A percentile compares a stretch with the other conserved stretches of the same genome.
These are phyloP conservation scores for Miniopterus natalensis DNA, from an alignment of 2,113 vertebrate species.

Conservation along the genomic window DNA sequence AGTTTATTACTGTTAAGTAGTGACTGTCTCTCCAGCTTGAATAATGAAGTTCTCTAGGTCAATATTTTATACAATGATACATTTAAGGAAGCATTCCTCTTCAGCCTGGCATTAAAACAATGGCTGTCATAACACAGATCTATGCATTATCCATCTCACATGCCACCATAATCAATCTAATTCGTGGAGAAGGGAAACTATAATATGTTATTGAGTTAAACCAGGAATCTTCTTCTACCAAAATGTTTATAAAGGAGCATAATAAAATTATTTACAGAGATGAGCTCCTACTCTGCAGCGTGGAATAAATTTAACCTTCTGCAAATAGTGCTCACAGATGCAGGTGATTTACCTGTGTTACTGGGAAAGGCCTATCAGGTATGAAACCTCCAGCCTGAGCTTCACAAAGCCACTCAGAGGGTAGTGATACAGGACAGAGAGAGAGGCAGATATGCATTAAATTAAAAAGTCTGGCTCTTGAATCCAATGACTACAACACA, in stretches of 20 bases:
- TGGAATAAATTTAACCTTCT: conserved; percentile 86
- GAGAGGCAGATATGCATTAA: conserved; percentile 34
- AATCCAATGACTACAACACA: background rate
- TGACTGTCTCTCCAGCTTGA: conserved; percentile 92
- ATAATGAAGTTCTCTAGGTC: conserved; percentile 96
- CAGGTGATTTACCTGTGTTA: conserved; percentile 83
- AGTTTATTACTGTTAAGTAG: conserved; percentile 95
- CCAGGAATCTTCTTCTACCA: conserved; percentile 86
- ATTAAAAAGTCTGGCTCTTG: conserved; percentile 39
- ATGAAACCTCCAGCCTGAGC: conserved; percentile 56
- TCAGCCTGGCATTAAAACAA: conserved; percentile 93
- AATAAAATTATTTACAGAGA: conserved; percentile 88
- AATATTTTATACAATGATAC: conserved; percentile 97
- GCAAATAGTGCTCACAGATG: conserved; percentile 65
- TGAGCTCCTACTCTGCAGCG: conserved; percentile 63
- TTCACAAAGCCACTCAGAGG: conserved; percentile 55
- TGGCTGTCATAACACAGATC: conserved; percentile 94
- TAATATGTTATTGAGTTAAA: conserved; percentile 90
- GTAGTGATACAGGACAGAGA: background rate
- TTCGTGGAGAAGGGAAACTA: conserved; percentile 89
- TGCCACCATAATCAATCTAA: conserved; percentile 93
- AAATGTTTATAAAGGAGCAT: conserved; percentile 87
- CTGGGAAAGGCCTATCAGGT: conserved; percentile 53
- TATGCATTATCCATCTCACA: conserved; percentile 94
- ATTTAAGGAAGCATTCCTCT: conserved; percentile 94